Percentiles rank a stretch among this genome's conserved stretches.
phyloP scores from a whole-genome alignment of 2,888 invertebrate species.

The Vandiemenella viatica region DNA sequence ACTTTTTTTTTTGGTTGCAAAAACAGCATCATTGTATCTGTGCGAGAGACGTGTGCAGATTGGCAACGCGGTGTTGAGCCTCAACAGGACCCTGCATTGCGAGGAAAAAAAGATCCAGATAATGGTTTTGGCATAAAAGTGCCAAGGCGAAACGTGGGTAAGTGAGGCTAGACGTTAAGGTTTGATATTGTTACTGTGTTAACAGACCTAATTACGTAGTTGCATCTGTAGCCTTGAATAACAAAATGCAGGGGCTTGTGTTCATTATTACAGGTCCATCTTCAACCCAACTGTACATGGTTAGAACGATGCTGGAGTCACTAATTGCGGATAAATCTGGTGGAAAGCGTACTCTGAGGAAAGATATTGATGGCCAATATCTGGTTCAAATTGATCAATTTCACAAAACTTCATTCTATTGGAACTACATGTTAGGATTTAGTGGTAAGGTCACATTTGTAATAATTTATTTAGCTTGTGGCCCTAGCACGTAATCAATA shows the following conservation, averaged over 20 bases:
- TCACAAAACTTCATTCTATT: constrained; percentile 91
- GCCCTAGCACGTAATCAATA: no score
- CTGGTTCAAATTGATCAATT: constrained; percentile 88
- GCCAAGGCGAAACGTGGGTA: constrained; percentile 81
- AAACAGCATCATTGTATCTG: constrained; percentile 83
- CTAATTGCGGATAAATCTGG: constrained; percentile 95
- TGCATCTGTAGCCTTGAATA: no score
- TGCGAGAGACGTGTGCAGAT: constrained; percentile 93
- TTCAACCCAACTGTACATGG: constrained; percentile 94
- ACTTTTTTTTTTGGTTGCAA: not conserved
- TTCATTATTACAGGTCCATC: constrained; percentile 59
- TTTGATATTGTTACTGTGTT: no score
- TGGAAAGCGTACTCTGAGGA: constrained; percentile 82
- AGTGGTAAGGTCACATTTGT: constrained; percentile 57
- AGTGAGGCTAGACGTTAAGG: constrained; percentile 26
- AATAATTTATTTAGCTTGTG: not conserved
- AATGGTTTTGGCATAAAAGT: constrained; percentile 84
- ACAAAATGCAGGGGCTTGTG: no score
- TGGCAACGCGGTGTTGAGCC: constrained; percentile 88
- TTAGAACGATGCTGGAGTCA: constrained; percentile 95
- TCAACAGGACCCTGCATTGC: constrained; percentile 76
- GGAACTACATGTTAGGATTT: constrained; percentile 86
- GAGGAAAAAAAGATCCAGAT: constrained; percentile 88
- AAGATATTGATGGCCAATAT: constrained; percentile 90
- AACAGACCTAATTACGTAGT: no score